Conservation (phyloP, 1,140 invertebrate genomes). For the Solenopsis invicta region DNA sequence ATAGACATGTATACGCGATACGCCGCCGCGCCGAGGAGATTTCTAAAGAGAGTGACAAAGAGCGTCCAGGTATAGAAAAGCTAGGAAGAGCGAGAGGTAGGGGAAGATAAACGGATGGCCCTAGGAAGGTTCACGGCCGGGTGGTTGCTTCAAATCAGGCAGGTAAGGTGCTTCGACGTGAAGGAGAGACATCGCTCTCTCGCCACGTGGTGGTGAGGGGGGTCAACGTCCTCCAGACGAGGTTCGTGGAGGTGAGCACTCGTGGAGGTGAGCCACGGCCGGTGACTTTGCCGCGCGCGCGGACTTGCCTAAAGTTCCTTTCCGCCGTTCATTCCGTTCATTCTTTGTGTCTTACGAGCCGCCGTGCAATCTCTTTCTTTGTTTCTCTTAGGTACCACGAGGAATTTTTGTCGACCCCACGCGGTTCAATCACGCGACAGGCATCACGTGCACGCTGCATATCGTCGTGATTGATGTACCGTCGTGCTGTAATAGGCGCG, state of each 20-base stretch:
- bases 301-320: constrained; percentile 72
- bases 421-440: constrained; percentile 47
- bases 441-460: constrained; percentile 17
- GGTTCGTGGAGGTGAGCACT: constrained; percentile 72
- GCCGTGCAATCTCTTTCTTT: constrained; percentile 30
- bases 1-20: constrained; percentile 6
- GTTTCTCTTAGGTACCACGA: background rate
- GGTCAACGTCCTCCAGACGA: constrained; percentile 80
- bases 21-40: constrained; percentile 5
- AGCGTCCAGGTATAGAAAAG: background rate
- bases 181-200: constrained; percentile 82
- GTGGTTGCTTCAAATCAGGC: constrained; percentile 79
- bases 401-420: constrained; percentile 45
- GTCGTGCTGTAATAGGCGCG: constrained; percentile 30
- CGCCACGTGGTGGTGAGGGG: constrained; percentile 82
- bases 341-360: constrained; percentile 44
- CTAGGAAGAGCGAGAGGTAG: background rate
- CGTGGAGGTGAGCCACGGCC: constrained; percentile 58
- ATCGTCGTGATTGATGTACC: constrained; percentile 50
- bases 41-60: constrained; percentile 25
- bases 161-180: constrained; percentile 82
- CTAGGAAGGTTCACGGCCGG: constrained; percentile 79
- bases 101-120: constrained; percentile 68
- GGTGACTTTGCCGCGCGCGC: constrained; percentile 54
- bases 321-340: constrained; percentile 60